phyloP scores from a whole-genome alignment of 2,113 vertebrate genomes.

The Strix uralensis region DNA sequence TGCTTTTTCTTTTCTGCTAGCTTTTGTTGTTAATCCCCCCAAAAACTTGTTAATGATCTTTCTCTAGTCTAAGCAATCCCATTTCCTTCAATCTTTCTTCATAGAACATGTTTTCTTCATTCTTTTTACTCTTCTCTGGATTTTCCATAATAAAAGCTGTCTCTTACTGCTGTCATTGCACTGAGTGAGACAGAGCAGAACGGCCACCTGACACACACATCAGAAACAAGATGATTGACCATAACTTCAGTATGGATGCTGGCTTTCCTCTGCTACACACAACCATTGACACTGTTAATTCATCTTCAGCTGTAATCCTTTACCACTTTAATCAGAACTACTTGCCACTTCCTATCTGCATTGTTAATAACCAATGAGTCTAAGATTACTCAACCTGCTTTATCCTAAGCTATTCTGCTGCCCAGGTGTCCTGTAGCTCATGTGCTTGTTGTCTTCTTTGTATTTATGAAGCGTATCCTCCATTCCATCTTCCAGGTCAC shows the following conservation, averaged over 20 bases:
- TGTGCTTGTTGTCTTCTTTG: background rate
- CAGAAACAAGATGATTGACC: background rate
- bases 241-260: background rate
- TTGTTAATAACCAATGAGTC: background rate
- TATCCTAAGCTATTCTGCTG: background rate
- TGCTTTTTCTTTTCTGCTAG: background rate
- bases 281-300: background rate
- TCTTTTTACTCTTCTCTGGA: background rate
- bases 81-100: background rate
- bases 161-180: background rate
- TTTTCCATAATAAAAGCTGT: background rate
- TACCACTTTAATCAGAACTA: background rate
- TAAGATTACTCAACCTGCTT: background rate
- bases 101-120: background rate
- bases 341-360: background rate
- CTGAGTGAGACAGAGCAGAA: background rate
- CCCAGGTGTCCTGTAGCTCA: background rate
- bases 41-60: background rate
- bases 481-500: background rate
- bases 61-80: background rate
- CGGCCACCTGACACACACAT: background rate
- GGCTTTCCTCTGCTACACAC: background rate
- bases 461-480: background rate
- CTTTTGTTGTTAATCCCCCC: background rate
- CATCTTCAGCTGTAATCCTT: background rate